Evolutionary conservation across 2,113 vertebrate genomes (phyloP).

Genomic region (Charadrius vociferus): DNA sequence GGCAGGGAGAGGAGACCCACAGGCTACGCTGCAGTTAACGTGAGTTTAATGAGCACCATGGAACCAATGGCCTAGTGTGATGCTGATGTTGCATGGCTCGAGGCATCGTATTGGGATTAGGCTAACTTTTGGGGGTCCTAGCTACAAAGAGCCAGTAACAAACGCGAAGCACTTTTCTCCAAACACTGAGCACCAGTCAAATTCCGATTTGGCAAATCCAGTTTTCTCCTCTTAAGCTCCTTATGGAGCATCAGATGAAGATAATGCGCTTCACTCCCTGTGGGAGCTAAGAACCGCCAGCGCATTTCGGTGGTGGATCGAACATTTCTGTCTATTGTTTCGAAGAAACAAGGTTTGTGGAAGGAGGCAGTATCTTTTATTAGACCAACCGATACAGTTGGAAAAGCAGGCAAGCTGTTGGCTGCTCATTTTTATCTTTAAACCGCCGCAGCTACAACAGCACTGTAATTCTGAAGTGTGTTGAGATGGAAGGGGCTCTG

Average conservation of each 20-base stretch:
- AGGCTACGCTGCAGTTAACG: background rate
- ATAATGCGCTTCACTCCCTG: background rate
- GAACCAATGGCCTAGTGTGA: rapidly evolving
- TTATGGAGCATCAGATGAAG: background rate
- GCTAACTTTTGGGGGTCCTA: background rate
- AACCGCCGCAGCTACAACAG: background rate
- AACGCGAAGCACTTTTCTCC: background rate
- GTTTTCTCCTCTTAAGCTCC: background rate
- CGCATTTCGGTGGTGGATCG: background rate
- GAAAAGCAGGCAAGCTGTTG: background rate
- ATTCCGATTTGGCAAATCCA: background rate
- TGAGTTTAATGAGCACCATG: rapidly evolving
- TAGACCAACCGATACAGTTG: rapidly evolving
- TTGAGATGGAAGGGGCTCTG: background rate
- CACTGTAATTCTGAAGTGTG: background rate
- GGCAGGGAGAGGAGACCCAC: background rate
- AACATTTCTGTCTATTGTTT: background rate
- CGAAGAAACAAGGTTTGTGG: background rate
- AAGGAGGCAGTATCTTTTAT: background rate
- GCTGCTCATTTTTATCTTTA: background rate
- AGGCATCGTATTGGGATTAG: too few species aligned
- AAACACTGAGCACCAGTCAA: background rate
- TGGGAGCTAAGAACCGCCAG: background rate
- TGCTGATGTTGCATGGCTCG: background rate
- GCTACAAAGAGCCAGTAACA: background rate